These are phyloP conservation scores for Phocoena phocoena DNA, from an alignment of 2,113 vertebrate species.

Conservation along the genomic window DNA sequence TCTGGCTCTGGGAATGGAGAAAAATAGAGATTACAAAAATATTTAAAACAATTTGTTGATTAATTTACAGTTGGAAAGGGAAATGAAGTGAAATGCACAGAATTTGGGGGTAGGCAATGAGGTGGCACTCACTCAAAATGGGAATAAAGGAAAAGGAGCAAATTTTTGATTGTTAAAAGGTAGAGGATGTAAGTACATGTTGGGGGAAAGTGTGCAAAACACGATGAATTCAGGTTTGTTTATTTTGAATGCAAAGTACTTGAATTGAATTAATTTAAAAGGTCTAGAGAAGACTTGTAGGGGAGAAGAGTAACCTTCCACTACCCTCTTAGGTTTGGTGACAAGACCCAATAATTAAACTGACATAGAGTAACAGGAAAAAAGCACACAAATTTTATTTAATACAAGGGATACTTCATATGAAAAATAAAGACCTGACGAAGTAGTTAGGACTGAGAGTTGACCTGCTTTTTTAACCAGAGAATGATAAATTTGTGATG, in stretches of 20 bases:
- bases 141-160: neutral
- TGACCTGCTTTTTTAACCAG: neutral
- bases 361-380: neutral
- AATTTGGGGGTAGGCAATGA: neutral
- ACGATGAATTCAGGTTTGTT: neutral
- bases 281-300: neutral
- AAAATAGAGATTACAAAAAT: neutral
- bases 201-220: neutral
- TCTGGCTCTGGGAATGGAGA: neutral
- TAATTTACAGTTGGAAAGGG: neutral
- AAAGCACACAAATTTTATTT: neutral
- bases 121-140: neutral
- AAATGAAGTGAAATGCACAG: neutral
- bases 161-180: neutral
- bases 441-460: neutral
- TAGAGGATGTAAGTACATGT: neutral
- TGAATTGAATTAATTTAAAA: neutral
- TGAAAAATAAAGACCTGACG: neutral
- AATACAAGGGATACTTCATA: neutral
- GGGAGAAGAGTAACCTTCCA: neutral
- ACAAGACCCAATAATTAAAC: neutral
- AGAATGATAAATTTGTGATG: neutral
- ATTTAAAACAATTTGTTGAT: neutral
- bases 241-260: neutral
- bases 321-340: neutral